Base-by-base conservation (phyloP, 2,888 invertebrate species). In the Amblyjoppa fuscipennis region DNA sequence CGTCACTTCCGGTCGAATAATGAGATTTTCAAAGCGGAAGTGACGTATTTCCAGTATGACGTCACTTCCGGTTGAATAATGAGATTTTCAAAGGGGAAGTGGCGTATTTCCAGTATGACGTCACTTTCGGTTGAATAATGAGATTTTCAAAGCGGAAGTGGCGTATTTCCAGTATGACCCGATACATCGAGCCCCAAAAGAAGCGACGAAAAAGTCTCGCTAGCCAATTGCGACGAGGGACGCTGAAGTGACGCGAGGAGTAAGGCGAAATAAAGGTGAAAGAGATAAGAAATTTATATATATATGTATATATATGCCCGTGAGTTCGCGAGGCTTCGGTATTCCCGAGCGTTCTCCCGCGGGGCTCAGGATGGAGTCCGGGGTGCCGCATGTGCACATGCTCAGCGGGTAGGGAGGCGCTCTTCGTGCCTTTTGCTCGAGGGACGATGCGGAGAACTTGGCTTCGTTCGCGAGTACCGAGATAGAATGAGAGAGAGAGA, bases 191-290 rank as follows among this genome's bases (percentile, higher is more conserved):
- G 38, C 1, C 38, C 11, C 3, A 11, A 41, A 41, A 41, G 41
- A 11, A 41, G 0, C 41, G 11, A 11, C 6, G 2, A 11, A 41
- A 41, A 41, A 41, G 41, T 41, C 41, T 41, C 41, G 41, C 41
- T 11, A 75, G 64, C 85, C 75, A 80, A 83, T 83, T 75, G 75
- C 75, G 31, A 20, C 34, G 68, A 75, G 20, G 59, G 41, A 38
- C 77, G 68, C 68, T 49, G 66, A 78, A 68, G 73, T 59, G 28
- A 49, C 13, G 41, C 41, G 68, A 53, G 64, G 56, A 59, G 28
- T 59, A 28, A 59, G 28, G 53, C 80, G 74, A 66, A 51, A 74
- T 31, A 59, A 74, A 74, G 68, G 68, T 51, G 77, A 66, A 45
- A 68, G 59, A 71, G 56, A n/a, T 73, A 78, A 73, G 77, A 73